phyloP scores from a whole-genome alignment of 2,888 invertebrate species.

The Aphodius granarius region DNA sequence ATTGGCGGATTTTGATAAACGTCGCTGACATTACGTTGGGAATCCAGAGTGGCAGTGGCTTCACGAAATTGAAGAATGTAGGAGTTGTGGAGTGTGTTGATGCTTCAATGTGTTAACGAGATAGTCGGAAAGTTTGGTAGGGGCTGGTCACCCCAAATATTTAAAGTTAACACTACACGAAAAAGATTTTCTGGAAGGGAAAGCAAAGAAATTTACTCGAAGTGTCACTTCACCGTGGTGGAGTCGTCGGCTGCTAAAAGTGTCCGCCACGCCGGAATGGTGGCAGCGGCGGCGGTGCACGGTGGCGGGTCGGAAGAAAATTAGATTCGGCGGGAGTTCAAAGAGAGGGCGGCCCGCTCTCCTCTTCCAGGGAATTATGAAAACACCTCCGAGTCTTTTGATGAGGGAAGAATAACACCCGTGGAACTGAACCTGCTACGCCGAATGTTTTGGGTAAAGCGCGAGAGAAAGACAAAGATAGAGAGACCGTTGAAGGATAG shows the following conservation, averaged over 20 bases:
- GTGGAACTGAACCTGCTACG: slow-evolving; percentile 33
- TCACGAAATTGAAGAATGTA: no score
- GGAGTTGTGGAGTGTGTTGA: no score
- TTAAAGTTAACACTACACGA: no score
- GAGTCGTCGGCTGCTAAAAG: neutral
- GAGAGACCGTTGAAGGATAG: neutral
- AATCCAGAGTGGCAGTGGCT: no score
- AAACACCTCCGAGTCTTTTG: slow-evolving; percentile 54
- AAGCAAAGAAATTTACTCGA: neutral
- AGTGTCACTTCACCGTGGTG: neutral
- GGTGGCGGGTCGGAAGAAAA: slow-evolving; percentile 42
- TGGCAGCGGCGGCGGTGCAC: neutral
- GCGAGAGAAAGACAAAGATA: neutral
- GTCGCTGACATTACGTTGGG: no score
- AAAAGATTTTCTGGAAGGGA: neutral
- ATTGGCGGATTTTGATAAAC: no score
- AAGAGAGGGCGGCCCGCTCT: slow-evolving; percentile 43
- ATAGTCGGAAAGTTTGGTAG: no score
- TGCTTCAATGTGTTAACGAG: no score
- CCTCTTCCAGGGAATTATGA: slow-evolving; percentile 52
- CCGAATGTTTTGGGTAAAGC: neutral
- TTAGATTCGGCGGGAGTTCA: slow-evolving; percentile 52
- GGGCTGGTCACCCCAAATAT: no score
- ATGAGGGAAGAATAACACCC: slow-evolving; percentile 23
- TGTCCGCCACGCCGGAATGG: neutral